Evolutionary conservation across 2,113 vertebrate species (phyloP).

Genomic region (Typhlomys cinereus): DNA sequence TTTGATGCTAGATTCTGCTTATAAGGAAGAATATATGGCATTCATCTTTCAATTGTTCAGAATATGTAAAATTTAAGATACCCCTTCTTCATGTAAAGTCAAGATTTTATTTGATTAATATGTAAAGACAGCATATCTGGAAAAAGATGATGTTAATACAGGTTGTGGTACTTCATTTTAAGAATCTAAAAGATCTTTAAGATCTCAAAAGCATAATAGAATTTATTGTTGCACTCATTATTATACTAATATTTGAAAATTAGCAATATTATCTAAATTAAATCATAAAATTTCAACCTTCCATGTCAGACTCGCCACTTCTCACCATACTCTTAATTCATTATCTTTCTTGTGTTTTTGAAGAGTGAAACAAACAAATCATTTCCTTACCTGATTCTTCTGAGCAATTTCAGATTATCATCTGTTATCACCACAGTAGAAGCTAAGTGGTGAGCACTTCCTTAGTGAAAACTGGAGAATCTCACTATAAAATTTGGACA

Average conservation of each 20-base stretch:
- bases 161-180: not conserved
- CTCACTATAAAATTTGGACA: not conserved
- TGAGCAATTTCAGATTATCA: not conserved
- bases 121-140: not conserved
- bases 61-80: not conserved
- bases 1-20: no score
- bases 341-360: not conserved
- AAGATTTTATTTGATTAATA: not conserved
- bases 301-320: not conserved
- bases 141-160: not conserved
- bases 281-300: not conserved
- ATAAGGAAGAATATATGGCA: no score
- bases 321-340: not conserved
- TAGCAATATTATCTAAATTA: not conserved
- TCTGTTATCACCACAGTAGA: not conserved
- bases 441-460: not conserved
- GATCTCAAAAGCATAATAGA: not conserved
- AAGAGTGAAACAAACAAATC: not conserved
- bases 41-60: not conserved
- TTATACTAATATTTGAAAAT: not conserved
- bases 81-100: not conserved
- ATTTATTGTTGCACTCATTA: not conserved
- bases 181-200: not conserved
- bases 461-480: no score
- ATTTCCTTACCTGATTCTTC: not conserved